Evolutionary conservation across 2,113 vertebrate species (phyloP), one percentile per base, ranked within the genome.

Genomic region (Barnardius zonarius): DNA sequence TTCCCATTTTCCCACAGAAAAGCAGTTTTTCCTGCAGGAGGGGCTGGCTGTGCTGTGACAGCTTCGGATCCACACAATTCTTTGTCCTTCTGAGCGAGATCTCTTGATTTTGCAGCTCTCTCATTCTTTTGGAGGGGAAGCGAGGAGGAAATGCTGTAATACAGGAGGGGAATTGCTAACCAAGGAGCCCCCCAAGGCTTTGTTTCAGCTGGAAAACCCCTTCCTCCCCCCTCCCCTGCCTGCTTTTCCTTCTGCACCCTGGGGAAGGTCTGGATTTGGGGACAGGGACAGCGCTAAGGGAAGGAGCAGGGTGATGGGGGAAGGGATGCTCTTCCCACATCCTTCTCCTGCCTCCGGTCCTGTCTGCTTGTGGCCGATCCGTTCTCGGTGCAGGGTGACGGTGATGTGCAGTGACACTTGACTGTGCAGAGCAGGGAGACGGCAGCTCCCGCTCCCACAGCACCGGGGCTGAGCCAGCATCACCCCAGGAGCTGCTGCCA

Each of bases 1-100:
- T 66, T 30, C 57, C 33, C 2, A 0, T 37, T 75, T 87, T 81
- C 17, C 28, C 11, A 2, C 2, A 16, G 49, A 78, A 77, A 52
- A 76, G 7, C 5, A 59, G 1, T 13, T 41, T 67, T 77, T 12
- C 2, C 48, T 19, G 28, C 0, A 2, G 43, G n/a, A 64, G 13
- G 28, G 15, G 46, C 30, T 4, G 15, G 30, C 19, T 25, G 28
- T 37, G 37, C 63, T n/a, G 7, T 39, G 70, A 14, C 9, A 18
- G 3, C 0, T 3, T 5, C 20, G 15, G 61, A 75, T 19, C 46
- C 51, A 18, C 5, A 0, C 8, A 0, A 55, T 52, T 25, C 51
- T 74, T 67, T 23, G 30, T 1, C 46, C 74, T 90, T 24, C 44
- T 41, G 48, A 35, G 33, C 0, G 1, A n/a, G 14, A 39, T 13